Conservation (phyloP, 1,140 invertebrate genomes). For the Diachasma alloeum region DNA sequence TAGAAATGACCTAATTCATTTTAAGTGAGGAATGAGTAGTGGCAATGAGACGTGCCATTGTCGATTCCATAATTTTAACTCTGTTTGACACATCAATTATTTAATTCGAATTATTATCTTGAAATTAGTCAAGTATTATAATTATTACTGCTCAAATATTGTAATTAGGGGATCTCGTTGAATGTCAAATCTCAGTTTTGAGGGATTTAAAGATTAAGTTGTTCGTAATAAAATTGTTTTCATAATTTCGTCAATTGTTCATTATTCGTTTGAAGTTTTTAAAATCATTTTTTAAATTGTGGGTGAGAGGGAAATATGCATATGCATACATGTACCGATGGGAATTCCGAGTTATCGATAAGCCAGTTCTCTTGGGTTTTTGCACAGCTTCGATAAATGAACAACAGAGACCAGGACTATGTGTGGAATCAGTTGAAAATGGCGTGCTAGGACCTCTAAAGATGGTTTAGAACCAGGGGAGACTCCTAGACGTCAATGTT, state of each 20-base stretch:
- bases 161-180: neutral
- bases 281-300: too few species aligned
- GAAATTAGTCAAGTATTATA: neutral
- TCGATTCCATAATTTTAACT: neutral
- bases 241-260: neutral
- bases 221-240: neutral
- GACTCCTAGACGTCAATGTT: too few species aligned
- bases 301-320: too few species aligned
- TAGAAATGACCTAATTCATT: neutral
- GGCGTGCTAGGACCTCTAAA: too few species aligned
- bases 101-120: neutral
- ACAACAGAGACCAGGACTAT: too few species aligned
- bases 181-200: neutral
- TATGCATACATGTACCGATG: too few species aligned
- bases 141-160: neutral
- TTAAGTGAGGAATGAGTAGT: neutral
- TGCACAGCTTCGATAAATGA: too few species aligned
- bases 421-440: too few species aligned
- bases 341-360: too few species aligned
- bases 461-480: too few species aligned
- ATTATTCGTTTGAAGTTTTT: neutral
- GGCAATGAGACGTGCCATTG: neutral
- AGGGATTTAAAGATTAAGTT: neutral
- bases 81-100: neutral
- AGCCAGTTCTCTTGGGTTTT: too few species aligned